Evolutionary conservation across 2,797 vertebrate species (phyloP).

Genomic region (Catamblyrhynchus diadema): DNA sequence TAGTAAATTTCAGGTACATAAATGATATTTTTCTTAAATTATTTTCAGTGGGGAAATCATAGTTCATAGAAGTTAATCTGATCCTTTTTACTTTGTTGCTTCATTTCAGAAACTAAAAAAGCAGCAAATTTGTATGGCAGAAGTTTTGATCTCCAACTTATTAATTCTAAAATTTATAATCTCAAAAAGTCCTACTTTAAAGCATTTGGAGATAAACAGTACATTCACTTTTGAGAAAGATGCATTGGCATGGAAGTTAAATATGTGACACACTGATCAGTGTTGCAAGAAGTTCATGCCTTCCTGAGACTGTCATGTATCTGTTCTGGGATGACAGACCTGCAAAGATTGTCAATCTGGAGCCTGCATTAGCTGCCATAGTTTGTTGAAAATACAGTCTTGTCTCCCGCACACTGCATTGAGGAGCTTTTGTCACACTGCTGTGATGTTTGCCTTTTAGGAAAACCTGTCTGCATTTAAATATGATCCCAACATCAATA

Average conservation of each 20-base stretch:
- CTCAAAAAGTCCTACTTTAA: neutral
- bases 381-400: neutral
- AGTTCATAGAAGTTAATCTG: neutral
- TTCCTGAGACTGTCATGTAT: neutral
- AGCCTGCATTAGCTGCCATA: neutral
- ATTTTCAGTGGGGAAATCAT: neutral
- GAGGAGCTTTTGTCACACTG: neutral
- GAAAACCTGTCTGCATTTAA: slow-evolving; percentile 97
- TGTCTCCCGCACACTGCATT: neutral
- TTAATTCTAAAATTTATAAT: neutral
- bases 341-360: neutral
- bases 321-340: neutral
- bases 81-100: neutral
- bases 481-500: slow-evolving; percentile 93
- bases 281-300: neutral
- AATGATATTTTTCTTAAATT: slow-evolving; percentile 1
- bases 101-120: neutral
- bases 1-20: slow-evolving; percentile 92
- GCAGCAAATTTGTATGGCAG: neutral
- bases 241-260: neutral
- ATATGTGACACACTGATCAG: neutral
- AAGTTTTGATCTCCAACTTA: neutral
- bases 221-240: neutral
- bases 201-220: neutral
- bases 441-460: slow-evolving; percentile 75